phyloP scores from a whole-genome alignment of 2,888 invertebrate species.

The Phyto melanocephala region DNA sequence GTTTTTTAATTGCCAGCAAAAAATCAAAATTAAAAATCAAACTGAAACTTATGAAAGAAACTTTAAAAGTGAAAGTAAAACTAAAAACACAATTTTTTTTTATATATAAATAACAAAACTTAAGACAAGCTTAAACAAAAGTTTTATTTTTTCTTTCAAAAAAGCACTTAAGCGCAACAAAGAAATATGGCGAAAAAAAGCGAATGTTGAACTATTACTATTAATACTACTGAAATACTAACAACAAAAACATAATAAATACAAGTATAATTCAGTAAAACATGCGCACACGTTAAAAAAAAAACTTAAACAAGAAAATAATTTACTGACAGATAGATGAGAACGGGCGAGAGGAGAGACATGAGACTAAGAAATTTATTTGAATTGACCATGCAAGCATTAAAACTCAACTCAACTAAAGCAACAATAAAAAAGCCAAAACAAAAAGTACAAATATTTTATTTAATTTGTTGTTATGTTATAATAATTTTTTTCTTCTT shows the following conservation, averaged over 20 bases:
- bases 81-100: background rate
- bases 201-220: slow-evolving; percentile 37
- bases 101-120: background rate
- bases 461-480: background rate
- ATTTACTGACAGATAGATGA: no score
- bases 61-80: slow-evolving; percentile 45
- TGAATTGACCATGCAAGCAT: background rate
- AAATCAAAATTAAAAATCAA: background rate
- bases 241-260: background rate
- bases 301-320: slow-evolving; percentile 13
- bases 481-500: background rate
- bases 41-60: slow-evolving; percentile 21
- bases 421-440: background rate
- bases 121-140: background rate
- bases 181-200: slow-evolving; percentile 33
- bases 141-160: background rate
- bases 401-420: background rate
- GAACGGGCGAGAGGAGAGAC: background rate
- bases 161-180: slow-evolving; percentile 58
- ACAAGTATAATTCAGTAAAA: background rate
- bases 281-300: background rate
- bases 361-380: background rate
- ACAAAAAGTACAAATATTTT: background rate
- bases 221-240: background rate
- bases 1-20: background rate